Conservation (phyloP, 1,140 invertebrate genomes). For the Brachystomella parvula region DNA sequence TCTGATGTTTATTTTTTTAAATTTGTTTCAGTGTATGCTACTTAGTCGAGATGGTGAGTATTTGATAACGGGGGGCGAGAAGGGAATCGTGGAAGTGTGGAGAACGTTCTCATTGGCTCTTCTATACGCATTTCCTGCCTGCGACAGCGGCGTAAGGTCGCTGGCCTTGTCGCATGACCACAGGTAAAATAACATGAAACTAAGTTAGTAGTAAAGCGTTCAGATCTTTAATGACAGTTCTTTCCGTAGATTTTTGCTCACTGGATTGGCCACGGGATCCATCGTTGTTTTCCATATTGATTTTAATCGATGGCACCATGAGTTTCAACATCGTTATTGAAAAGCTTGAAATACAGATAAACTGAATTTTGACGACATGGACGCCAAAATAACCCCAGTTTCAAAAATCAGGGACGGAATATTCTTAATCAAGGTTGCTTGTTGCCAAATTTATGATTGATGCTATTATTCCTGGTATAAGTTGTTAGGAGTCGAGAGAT, state of each 20-base stretch:
- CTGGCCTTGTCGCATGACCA: constrained; percentile 93
- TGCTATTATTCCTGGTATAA: constrained; percentile 1
- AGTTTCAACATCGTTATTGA: constrained; percentile 75
- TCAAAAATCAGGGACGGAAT: background rate
- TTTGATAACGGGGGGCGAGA: constrained; percentile 90
- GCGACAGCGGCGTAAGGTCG: constrained; percentile 85
- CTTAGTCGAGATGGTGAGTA: constrained; percentile 97
- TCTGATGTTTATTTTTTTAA: constrained; percentile 10
- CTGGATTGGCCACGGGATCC: constrained; percentile 91
- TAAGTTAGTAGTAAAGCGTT: background rate
- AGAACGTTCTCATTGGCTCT: constrained; percentile 92
- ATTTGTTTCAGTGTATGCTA: constrained; percentile 69
- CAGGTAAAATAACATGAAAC: constrained; percentile 58
- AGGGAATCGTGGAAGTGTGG: constrained; percentile 96
- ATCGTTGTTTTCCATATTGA: constrained; percentile 98
- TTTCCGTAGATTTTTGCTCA: constrained; percentile 77
- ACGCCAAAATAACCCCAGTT: background rate
- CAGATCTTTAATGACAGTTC: constrained; percentile 2
- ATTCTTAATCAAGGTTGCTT: background rate
- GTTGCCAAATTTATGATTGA: constrained; percentile 7
- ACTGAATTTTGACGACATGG: background rate
- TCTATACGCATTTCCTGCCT: constrained; percentile 93
- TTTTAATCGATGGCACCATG: constrained; percentile 99
- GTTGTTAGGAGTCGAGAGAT: background rate
- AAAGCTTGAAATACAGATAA: background rate